Evolutionary conservation across 1,140 invertebrate genomes (phyloP), one percentile per base, ranked within the genome.

Genomic region (Tribolium madens): DNA sequence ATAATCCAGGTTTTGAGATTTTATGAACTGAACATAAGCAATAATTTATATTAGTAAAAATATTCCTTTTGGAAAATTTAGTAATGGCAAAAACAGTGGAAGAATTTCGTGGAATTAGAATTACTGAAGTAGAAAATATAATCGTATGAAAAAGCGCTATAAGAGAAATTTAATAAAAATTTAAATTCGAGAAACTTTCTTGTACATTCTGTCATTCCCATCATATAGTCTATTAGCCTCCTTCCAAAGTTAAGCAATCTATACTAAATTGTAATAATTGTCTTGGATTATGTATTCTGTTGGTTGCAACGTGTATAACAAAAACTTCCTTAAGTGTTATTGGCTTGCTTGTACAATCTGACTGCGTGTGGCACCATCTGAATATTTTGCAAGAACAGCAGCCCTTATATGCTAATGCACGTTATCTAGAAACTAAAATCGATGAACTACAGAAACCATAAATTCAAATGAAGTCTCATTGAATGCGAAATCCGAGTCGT

Each of bases 361-460:
- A 53, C 70, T 72, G 70, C 46, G 70, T 72, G 70, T 72, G 70
- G 46, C 70, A 72, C 47, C 70, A 50, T 50, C 13, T 48, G 70
- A 72, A 72, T 72, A 72, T 64, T 64, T 64, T 33, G 26, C 26
- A 64, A 31, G 57, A 64, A 64, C 57, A 74, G 17, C 36, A 53
- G 47, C 76, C 78, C 76, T 79, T 79, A 79, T 77, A 77, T 75
- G 78, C 71, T 77, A 77, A 77, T 79, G 18, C 18, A 18, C 64
- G 71, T 77, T 79, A 77, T 79, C 76, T 79, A 72, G 47, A 68
- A 77, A 77, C 64, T 77, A 48, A 77, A 79, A 79, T 77, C 75
- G 31, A 79, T 79, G 74, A 79, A 79, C 78, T 79, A 76, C 75
- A 60, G 78, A 53, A 75, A 46, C 76, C 68, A 79, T 79, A 79